A percentile compares a stretch with the other conserved stretches of the same genome.
Evolutionary conservation across 1,140 invertebrate species (phyloP).

Genomic region (Eriocheir sinensis): DNA sequence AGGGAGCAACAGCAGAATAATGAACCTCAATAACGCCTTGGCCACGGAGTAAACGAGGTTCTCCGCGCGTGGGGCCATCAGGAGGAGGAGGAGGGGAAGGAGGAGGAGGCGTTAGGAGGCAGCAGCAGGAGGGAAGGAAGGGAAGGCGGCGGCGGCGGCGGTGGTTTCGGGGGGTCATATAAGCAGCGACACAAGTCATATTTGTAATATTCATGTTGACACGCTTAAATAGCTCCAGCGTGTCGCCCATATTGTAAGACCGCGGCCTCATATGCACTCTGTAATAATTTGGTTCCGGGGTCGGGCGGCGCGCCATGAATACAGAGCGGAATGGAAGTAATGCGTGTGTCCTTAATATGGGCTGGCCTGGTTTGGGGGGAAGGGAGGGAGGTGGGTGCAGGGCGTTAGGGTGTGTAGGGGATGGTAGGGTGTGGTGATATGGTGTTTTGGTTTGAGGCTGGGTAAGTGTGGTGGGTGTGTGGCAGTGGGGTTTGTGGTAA

Average conservation of each 20-base stretch:
- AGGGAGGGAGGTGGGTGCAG: background rate
- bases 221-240: slow-evolving; percentile 45
- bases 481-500: background rate
- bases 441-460: background rate
- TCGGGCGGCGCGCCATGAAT: slow-evolving; percentile 36
- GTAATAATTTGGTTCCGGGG: slow-evolving; percentile 62
- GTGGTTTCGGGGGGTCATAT: background rate
- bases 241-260: slow-evolving; percentile 44
- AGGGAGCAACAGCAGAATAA: too few species aligned
- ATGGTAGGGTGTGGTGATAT: background rate
- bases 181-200: slow-evolving; percentile 52
- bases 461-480: background rate
- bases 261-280: slow-evolving; percentile 65
- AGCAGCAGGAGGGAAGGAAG: background rate
- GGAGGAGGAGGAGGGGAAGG: background rate
- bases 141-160: background rate
- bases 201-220: slow-evolving; percentile 74
- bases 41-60: too few species aligned
- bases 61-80: too few species aligned
- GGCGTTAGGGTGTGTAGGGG: background rate
- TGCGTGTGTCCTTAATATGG: background rate
- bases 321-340: slow-evolving; percentile 25
- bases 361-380: background rate
- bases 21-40: too few species aligned
- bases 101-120: background rate